These are phyloP conservation scores for Andrena camellia DNA, from an alignment of 2,888 invertebrate species.

Conservation along the genomic window DNA sequence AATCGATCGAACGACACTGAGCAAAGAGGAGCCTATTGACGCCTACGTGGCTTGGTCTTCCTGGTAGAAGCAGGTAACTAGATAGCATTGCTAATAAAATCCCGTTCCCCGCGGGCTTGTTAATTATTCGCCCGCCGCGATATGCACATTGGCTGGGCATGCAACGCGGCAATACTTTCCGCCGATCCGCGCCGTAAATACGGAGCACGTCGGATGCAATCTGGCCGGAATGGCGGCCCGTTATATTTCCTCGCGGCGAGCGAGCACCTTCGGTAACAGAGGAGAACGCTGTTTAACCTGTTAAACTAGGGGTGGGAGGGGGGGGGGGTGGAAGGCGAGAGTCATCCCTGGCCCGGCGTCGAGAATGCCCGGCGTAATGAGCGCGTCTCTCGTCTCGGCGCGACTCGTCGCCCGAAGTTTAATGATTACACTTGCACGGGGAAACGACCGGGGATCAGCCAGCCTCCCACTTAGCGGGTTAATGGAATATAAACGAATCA, in stretches of 20 bases:
- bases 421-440: slow-evolving; percentile 12
- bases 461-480: slow-evolving; percentile 6
- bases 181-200: slow-evolving; percentile 39
- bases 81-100: slow-evolving; percentile 49
- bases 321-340: background rate
- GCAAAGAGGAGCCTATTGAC: slow-evolving; percentile 26
- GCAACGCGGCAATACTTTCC: slow-evolving; percentile 47
- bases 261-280: background rate
- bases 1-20: slow-evolving; percentile 65
- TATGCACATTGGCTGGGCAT: slow-evolving; percentile 37
- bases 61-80: slow-evolving; percentile 39
- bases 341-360: background rate
- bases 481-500: slow-evolving; percentile 40
- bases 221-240: slow-evolving; percentile 18
- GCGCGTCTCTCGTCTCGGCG: background rate
- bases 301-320: too few species aligned
- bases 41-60: background rate
- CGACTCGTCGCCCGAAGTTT: slow-evolving; percentile 10
- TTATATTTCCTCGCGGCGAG: slow-evolving; percentile 16
- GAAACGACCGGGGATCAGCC: slow-evolving; percentile 34
- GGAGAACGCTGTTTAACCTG: background rate
- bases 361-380: background rate
- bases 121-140: slow-evolving; percentile 46
- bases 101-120: slow-evolving; percentile 35
- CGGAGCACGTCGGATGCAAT: slow-evolving; percentile 32